Percentiles rank a stretch among this genome's conserved stretches.
Conservation (phyloP, 2,797 vertebrate species). For the Gymnoscopelus braueri region DNA sequence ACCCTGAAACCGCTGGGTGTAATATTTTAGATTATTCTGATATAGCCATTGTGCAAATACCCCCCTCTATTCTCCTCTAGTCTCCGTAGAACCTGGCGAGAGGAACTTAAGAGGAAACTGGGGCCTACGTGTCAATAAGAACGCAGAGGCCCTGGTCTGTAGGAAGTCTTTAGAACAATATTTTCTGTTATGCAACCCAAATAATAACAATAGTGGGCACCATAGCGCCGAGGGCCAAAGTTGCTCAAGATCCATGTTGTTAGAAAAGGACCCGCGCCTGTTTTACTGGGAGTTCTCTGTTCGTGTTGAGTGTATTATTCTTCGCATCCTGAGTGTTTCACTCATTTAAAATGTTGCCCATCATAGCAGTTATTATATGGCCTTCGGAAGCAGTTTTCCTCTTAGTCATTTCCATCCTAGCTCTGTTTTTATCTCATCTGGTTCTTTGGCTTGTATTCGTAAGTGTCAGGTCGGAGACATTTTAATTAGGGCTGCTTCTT, state of each 20-base stretch:
- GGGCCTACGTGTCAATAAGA: constrained; percentile 61
- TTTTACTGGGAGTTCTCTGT: background rate
- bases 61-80: constrained; percentile 24
- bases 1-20: constrained; percentile 56
- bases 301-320: background rate
- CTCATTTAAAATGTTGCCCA: background rate
- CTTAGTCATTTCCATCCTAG: constrained; percentile 17
- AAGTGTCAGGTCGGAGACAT: constrained; percentile 53
- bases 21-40: constrained; percentile 63
- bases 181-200: constrained; percentile 49
- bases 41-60: constrained; percentile 76
- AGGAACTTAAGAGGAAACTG: constrained; percentile 64
- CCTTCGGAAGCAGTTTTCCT: background rate
- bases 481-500: constrained; percentile 66
- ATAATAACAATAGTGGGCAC: constrained; percentile 44
- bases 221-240: background rate
- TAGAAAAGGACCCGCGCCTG: too few species aligned
- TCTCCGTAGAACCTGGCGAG: constrained; percentile 33
- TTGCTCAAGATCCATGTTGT: background rate
- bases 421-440: constrained; percentile 26
- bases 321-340: background rate
- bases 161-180: constrained; percentile 72
- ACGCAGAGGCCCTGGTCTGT: constrained; percentile 43
- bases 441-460: constrained; percentile 20
- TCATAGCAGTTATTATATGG: background rate